These are phyloP conservation scores for Eilema griseolum DNA, from an alignment of 2,888 invertebrate species.

Conservation along the genomic window DNA sequence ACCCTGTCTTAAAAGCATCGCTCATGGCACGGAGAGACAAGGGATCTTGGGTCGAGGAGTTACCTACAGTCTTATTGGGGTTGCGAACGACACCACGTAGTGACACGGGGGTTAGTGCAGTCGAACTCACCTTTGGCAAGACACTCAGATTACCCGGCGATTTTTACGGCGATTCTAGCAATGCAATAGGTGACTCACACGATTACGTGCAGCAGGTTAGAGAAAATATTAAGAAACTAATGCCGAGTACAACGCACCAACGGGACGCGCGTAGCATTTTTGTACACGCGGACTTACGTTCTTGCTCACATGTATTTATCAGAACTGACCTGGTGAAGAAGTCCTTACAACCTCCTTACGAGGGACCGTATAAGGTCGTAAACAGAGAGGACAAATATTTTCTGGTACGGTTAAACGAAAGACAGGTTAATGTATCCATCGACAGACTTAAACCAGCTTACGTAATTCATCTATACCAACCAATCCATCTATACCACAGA, in stretches of 20 bases:
- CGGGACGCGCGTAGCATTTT: background rate
- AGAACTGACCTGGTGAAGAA: background rate
- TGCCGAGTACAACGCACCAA: background rate
- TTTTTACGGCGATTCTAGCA: background rate
- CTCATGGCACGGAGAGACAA: too few relatives aligned
- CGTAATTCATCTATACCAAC: background rate
- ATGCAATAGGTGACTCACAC: too few relatives aligned
- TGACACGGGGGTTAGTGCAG: too few relatives aligned
- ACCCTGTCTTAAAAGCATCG: too few relatives aligned
- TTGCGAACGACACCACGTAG: too few relatives aligned
- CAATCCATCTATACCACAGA: background rate
- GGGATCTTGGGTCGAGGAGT: too few relatives aligned
- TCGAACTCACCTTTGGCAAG: conserved; percentile 11
- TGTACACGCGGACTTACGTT: background rate
- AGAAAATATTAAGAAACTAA: background rate
- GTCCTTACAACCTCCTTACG: background rate
- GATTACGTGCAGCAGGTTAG: too few relatives aligned
- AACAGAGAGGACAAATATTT: background rate
- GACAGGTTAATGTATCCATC: background rate
- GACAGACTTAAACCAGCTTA: background rate
- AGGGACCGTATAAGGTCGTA: background rate
- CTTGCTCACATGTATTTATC: background rate
- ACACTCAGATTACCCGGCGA: conserved; percentile 14
- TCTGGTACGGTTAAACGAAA: background rate
- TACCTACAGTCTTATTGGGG: too few relatives aligned